Conservation (phyloP, 2,113 vertebrate species). For the Pelobates fuscus region DNA sequence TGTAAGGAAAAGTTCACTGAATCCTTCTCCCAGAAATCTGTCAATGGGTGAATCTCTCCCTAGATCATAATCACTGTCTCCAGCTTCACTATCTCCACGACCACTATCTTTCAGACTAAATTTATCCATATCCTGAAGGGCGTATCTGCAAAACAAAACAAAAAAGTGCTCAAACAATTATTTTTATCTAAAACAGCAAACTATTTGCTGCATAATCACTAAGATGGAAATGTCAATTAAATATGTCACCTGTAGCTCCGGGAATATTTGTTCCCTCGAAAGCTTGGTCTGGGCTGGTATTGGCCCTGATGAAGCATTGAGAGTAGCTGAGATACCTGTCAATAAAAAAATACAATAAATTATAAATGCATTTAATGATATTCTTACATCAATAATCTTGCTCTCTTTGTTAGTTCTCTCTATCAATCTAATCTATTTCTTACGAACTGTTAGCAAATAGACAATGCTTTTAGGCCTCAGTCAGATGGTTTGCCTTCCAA, state of each 20-base stretch:
- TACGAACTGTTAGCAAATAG: too few relatives aligned
- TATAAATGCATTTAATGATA: too few relatives aligned
- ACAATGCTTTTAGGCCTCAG: too few relatives aligned
- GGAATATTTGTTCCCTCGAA: conserved; percentile 98
- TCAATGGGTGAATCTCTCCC: conserved; percentile 95
- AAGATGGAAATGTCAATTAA: conserved; percentile 7
- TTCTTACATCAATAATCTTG: too few relatives aligned
- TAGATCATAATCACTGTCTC: conserved; percentile 96
- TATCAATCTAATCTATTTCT: too few relatives aligned
- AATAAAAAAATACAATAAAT: conserved; percentile 61
- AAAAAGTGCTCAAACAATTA: not conserved
- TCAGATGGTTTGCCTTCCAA: too few relatives aligned
- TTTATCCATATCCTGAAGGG: conserved; percentile 97
- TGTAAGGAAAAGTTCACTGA: conserved; percentile 90
- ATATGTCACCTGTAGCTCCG: conserved; percentile 93
- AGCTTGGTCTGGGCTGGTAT: conserved; percentile 97
- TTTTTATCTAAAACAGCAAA: not conserved
- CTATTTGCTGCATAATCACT: not conserved
- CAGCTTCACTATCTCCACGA: conserved; percentile 94
- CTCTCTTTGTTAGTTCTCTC: too few relatives aligned
- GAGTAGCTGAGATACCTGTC: conserved; percentile 99
- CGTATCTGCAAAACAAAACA: conserved; percentile 77
- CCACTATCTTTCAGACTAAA: conserved; percentile 99
- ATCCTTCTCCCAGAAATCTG: conserved; percentile 92
- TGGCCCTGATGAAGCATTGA: conserved; percentile 99